Evolutionary conservation across 2,113 vertebrate species (phyloP), one percentile per base, ranked within the genome.

Genomic region (Pteruthius melanotis): DNA sequence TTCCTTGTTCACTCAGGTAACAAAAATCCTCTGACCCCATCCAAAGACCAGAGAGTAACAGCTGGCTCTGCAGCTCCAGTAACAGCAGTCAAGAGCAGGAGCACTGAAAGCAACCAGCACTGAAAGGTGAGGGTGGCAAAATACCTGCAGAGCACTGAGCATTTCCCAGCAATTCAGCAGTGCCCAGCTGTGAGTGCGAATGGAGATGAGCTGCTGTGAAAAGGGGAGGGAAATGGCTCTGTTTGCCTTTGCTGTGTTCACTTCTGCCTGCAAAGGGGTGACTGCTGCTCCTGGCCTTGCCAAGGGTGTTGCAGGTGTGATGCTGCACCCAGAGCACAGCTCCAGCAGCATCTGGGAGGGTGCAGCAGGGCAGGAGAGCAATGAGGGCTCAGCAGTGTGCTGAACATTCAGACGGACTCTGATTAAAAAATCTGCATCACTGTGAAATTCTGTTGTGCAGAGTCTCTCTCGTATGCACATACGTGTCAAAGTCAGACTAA

Each of bases 231-330:
- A 81, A 60, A 56, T 1, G 3, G n/a, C 7, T 53, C 44, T 87
- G 30, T 56, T 95, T 78, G 19, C 33, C 19, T 91, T 68, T 33
- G 35, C 1, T 53, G 33, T 1, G 0, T 49, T 68, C 40, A 64
- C 27, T 40, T 80, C 83, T 42, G 30, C 42, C 20, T 13, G 8
- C 7, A 50, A 31, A 74, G 59, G 45, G 52, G 61, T 2, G 10
- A 12, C 30, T 44, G 23, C 47, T 40, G 64, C 52, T 77, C 19
- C 27, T 28, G 76, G 47, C 27, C 89, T 64, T 68, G 64, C 1
- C 4, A 35, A 27, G 22, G 0, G 0, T 8, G 7, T 30, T 80
- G 37, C 14, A 14, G 0, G 0, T 24, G 27, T 59, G 57, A 8
- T 30, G 30, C 44, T 82, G 49, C 7, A n/a, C 4, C 20, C 49